phyloP scores from a whole-genome alignment of 2,888 invertebrate species.

The Dryadula phaetusa region DNA sequence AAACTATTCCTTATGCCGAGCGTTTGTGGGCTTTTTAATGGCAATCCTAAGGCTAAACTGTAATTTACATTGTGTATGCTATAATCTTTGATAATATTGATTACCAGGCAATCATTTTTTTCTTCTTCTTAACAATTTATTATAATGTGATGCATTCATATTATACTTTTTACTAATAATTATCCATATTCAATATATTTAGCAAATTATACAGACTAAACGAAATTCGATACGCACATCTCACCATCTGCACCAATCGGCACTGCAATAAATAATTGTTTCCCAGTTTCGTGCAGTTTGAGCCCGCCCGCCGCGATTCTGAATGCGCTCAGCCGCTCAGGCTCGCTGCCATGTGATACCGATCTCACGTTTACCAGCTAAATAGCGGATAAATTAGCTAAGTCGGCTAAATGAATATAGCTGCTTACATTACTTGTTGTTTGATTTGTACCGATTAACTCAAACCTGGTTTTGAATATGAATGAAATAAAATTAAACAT shows the following conservation, averaged over 20 bases:
- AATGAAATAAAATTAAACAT: not conserved
- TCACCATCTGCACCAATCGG: constrained; percentile 39
- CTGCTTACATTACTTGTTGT: constrained; percentile 51
- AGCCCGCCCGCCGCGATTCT: constrained; percentile 70
- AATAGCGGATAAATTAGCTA: constrained; percentile 80
- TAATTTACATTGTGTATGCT: not conserved
- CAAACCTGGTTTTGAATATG: constrained; percentile 12
- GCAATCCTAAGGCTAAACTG: constrained; percentile 23
- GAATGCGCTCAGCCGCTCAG: constrained; percentile 69
- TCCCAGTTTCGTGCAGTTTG: constrained; percentile 51
- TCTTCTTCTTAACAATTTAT: not conserved
- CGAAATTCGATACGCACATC: constrained; percentile 14
- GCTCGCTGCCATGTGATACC: constrained; percentile 62
- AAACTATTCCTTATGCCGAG: constrained; percentile 76
- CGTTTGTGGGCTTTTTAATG: constrained; percentile 44
- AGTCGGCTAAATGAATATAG: constrained; percentile 73
- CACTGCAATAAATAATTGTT: constrained; percentile 51
- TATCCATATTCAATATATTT: not conserved
- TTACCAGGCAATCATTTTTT: constrained; percentile 4
- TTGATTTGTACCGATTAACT: constrained; percentile 43
- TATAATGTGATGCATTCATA: not conserved
- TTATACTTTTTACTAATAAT: not conserved
- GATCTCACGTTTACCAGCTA: constrained; percentile 81
- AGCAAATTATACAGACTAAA: not conserved
- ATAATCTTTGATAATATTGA: constrained; percentile 1